These are phyloP conservation scores for Ips typographus DNA, from an alignment of 1,140 invertebrate genomes.

Conservation along the genomic window DNA sequence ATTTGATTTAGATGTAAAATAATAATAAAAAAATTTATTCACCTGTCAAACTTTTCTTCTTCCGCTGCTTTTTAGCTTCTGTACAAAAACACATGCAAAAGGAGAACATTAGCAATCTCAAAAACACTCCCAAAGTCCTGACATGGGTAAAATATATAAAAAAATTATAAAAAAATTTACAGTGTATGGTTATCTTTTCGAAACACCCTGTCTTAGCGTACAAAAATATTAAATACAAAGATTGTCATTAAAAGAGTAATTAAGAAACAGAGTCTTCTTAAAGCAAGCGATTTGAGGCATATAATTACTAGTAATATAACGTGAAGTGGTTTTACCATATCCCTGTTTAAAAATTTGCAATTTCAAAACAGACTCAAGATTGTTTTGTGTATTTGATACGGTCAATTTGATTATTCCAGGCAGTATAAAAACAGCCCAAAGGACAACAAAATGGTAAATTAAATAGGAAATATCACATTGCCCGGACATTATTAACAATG, in stretches of 20 bases:
- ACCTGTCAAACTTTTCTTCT: constrained; percentile 86
- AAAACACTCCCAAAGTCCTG: constrained; percentile 52
- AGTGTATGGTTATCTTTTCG: constrained; percentile 26
- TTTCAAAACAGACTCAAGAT: too few relatives aligned
- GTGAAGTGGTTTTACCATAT: too few relatives aligned
- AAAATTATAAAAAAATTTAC: constrained; percentile 27
- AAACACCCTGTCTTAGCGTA: not conserved
- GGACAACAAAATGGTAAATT: too few relatives aligned
- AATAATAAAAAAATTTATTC: constrained; percentile 54
- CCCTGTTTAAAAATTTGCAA: too few relatives aligned
- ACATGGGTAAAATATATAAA: constrained; percentile 48
- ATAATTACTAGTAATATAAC: not conserved
- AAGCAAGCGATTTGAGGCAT: not conserved
- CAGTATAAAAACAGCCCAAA: too few relatives aligned
- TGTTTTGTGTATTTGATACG: too few relatives aligned
- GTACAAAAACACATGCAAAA: constrained; percentile 66
- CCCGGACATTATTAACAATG: too few relatives aligned
- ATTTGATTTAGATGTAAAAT: constrained; percentile 6
- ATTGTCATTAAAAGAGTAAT: not conserved
- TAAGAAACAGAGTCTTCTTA: not conserved
- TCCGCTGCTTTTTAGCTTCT: constrained; percentile 91
- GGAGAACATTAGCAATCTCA: constrained; percentile 62
- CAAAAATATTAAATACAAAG: not conserved
- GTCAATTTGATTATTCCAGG: too few relatives aligned
- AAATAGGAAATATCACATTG: too few relatives aligned